phyloP scores from a whole-genome alignment of 2,113 vertebrate species.

The Ahaetulla prasina region DNA sequence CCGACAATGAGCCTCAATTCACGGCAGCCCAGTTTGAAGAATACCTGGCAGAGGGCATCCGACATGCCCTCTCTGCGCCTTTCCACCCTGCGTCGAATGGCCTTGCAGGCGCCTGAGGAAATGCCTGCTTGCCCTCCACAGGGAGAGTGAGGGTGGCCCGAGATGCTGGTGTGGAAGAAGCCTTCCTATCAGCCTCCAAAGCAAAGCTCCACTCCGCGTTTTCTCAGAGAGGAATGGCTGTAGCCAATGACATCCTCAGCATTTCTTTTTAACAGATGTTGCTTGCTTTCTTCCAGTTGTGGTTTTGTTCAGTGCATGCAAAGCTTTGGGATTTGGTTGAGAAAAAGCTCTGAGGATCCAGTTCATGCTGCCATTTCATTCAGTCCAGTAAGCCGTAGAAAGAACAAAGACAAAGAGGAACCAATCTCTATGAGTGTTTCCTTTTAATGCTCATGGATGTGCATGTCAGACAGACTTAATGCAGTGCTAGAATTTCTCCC shows the following conservation, averaged over 20 bases:
- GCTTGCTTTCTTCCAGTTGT: not conserved
- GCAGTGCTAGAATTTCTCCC: not conserved
- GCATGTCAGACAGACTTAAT: not conserved
- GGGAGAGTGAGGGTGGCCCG: constrained; percentile 33
- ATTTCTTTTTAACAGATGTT: not conserved
- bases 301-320: not conserved
- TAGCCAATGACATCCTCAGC: not conserved
- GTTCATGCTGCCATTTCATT: not conserved
- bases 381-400: not conserved
- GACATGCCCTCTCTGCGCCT: too few species aligned
- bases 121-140: constrained; percentile 28
- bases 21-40: too few species aligned
- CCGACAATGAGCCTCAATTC: too few species aligned
- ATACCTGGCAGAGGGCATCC: too few species aligned
- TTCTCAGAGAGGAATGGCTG: not conserved
- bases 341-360: not conserved
- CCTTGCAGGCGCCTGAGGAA: constrained; percentile 2
- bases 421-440: not conserved
- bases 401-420: not conserved
- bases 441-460: not conserved
- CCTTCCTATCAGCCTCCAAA: not conserved
- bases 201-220: not conserved
- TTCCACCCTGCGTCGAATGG: too few species aligned
- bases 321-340: not conserved
- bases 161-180: constrained; percentile 5